A percentile compares a stretch with the other conserved stretches of the same genome.
These are phyloP conservation scores for Carollia perspicillata DNA, from an alignment of 2,113 vertebrate genomes.

Conservation along the genomic window DNA sequence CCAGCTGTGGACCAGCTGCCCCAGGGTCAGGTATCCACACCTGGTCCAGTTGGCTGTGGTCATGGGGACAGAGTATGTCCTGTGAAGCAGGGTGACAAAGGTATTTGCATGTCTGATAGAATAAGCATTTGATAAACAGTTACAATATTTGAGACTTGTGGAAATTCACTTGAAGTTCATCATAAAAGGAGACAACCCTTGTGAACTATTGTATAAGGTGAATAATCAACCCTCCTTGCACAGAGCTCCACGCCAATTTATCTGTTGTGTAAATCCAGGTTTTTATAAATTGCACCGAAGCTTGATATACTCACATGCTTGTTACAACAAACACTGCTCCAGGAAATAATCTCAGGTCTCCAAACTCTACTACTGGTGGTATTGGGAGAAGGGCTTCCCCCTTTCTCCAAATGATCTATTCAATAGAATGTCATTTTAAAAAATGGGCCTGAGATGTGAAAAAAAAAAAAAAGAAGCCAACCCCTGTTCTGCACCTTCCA, in stretches of 20 bases:
- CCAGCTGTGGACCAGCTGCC: neutral
- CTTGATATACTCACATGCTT: neutral
- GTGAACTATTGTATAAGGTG: neutral
- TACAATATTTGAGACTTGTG: neutral
- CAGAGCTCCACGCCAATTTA: neutral
- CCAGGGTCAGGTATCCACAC: neutral
- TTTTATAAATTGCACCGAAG: neutral
- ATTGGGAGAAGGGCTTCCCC: neutral
- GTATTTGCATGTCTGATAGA: neutral
- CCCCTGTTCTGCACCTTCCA: neutral
- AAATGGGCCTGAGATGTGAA: neutral
- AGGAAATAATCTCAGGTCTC: neutral
- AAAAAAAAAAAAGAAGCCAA: neutral
- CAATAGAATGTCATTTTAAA: neutral
- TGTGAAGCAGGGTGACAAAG: neutral
- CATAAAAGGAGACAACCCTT: neutral
- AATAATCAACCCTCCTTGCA: neutral
- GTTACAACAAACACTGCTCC: neutral
- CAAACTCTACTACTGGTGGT: neutral
- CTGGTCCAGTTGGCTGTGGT: neutral
- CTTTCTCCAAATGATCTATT: neutral
- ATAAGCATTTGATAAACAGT: neutral
- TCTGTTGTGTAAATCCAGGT: neutral
- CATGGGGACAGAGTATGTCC: neutral
- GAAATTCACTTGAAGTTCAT: neutral